phyloP scores from a whole-genome alignment of 2,888 invertebrate species.

The Cepaea hortensis region DNA sequence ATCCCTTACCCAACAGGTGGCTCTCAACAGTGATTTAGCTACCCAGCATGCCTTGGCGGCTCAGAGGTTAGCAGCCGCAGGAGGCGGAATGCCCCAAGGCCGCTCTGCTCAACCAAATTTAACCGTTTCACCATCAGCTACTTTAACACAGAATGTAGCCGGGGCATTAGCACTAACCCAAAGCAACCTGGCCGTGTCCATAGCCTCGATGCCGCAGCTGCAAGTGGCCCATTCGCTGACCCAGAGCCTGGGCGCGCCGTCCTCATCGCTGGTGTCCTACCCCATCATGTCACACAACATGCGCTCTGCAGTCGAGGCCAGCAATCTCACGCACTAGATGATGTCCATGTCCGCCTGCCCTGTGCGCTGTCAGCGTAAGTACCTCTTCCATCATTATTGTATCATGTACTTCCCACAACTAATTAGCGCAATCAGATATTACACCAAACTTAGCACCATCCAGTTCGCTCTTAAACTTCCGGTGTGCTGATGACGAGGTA shows the following conservation, averaged over 20 bases:
- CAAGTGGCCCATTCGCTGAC: constrained; percentile 61
- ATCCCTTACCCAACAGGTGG: constrained; percentile 75
- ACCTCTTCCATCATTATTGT: not conserved
- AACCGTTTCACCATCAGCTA: constrained; percentile 57
- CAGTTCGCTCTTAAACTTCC: no score
- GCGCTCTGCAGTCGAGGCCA: constrained; percentile 64
- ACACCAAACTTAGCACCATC: no score
- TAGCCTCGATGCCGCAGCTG: constrained; percentile 55
- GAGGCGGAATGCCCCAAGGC: constrained; percentile 30
- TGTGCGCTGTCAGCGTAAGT: constrained; percentile 2
- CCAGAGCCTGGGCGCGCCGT: constrained; percentile 62
- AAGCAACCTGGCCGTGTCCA: constrained; percentile 59
- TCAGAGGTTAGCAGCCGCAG: constrained; percentile 62
- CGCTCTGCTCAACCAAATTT: constrained; percentile 42
- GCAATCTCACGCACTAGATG: constrained; percentile 64
- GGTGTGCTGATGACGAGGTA: no score
- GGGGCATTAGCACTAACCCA: constrained; percentile 66
- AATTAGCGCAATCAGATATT: no score
- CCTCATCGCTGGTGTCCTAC: constrained; percentile 68
- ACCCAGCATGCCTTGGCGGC: constrained; percentile 69
- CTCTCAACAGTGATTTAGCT: constrained; percentile 71
- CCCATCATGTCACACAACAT: constrained; percentile 72
- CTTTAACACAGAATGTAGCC: constrained; percentile 61
- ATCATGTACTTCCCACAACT: no score
- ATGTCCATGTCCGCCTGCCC: not conserved